These are phyloP conservation scores for Alosa sapidissima DNA, from an alignment of 2,797 vertebrate genomes.

Conservation along the genomic window DNA sequence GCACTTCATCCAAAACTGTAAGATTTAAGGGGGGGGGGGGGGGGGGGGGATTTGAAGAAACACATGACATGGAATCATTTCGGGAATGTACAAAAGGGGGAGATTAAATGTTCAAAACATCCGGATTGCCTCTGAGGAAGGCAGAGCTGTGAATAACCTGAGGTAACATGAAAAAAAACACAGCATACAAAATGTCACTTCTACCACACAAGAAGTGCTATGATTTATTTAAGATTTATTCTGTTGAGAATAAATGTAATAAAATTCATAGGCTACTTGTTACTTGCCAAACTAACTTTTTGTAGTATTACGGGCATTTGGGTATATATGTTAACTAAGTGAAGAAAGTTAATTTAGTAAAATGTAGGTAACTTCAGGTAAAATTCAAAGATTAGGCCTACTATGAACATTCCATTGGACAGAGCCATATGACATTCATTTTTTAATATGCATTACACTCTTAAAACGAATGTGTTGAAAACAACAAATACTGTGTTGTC, in stretches of 20 bases:
- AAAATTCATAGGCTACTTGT: neutral
- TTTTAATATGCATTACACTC: too few relatives aligned
- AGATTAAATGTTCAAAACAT: conserved; percentile 70
- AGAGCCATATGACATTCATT: too few relatives aligned
- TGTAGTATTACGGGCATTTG: neutral
- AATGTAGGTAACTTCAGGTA: too few relatives aligned
- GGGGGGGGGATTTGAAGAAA: conserved; percentile 43
- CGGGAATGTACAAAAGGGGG: conserved; percentile 68
- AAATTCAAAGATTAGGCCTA: too few relatives aligned
- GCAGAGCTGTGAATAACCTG: conserved; percentile 39
- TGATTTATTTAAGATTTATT: neutral
- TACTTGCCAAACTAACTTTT: neutral
- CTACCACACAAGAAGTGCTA: neutral
- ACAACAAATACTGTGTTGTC: too few relatives aligned
- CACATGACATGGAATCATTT: conserved; percentile 67
- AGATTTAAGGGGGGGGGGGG: too few relatives aligned
- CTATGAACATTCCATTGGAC: too few relatives aligned
- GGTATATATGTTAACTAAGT: neutral
- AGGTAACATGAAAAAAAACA: conserved; percentile 48
- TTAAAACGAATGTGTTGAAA: too few relatives aligned
- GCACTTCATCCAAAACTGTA: neutral
- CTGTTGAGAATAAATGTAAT: neutral
- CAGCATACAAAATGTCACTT: conserved; percentile 42
- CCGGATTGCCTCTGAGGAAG: conserved; percentile 45
- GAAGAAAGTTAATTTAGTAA: too few relatives aligned